Percentiles rank a stretch among this genome's conserved stretches.
phyloP scores from a whole-genome alignment of 2,797 vertebrate genomes.

The Florisuga fusca region DNA sequence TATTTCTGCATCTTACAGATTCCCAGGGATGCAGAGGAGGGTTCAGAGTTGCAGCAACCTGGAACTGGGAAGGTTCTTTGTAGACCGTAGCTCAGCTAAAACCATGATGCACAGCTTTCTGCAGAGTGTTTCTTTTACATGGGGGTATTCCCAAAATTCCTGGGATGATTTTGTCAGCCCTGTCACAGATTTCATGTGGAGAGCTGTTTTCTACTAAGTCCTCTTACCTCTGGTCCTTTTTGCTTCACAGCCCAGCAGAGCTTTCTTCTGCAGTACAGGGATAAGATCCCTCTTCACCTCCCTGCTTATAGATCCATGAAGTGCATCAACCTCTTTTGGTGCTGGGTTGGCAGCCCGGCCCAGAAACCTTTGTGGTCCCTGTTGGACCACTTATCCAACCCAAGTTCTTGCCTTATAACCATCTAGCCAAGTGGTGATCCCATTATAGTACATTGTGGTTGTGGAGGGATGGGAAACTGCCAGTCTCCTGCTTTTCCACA shows the following conservation, averaged over 20 bases:
- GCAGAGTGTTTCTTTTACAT: neutral
- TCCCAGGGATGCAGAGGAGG: neutral
- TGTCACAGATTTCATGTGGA: neutral
- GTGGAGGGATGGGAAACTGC: fast-evolving
- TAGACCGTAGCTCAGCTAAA: neutral
- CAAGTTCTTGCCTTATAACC: neutral
- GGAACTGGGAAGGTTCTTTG: neutral
- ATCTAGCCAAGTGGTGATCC: fast-evolving
- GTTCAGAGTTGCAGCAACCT: neutral
- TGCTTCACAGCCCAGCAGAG: neutral
- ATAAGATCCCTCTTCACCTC: neutral
- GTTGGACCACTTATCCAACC: neutral
- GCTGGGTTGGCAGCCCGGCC: neutral
- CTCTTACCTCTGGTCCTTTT: neutral
- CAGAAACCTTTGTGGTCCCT: neutral
- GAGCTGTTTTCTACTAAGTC: neutral
- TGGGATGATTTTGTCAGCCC: neutral
- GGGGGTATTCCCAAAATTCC: neutral
- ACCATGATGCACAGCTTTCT: neutral
- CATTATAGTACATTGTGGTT: fast-evolving
- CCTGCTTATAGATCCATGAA: neutral
- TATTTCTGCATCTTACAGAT: neutral
- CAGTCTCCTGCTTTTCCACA: neutral
- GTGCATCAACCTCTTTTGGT: neutral
- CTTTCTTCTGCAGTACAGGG: neutral